Evolutionary conservation across 2,797 vertebrate species (phyloP).

Genomic region (Nyctibius grandis): DNA sequence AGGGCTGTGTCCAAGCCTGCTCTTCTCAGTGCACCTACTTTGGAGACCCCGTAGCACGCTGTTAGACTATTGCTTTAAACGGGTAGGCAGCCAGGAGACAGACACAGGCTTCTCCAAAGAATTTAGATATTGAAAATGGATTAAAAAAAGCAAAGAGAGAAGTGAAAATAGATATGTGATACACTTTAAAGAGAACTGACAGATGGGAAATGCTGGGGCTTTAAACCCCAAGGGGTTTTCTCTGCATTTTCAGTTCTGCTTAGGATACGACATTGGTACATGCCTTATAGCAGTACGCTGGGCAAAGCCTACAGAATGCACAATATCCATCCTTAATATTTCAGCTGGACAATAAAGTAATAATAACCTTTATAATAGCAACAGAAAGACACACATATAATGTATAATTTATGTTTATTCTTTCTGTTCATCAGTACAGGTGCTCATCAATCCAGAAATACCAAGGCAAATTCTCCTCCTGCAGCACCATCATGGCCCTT

Average conservation of each 20-base stretch:
- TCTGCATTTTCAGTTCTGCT: not conserved
- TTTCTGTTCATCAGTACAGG: not conserved
- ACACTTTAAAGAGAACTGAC: conserved; percentile 5
- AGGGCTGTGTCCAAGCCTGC: not conserved
- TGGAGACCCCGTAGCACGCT: not conserved
- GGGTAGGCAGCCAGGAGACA: not conserved
- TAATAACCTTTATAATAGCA: not conserved
- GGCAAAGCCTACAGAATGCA: not conserved
- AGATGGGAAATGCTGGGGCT: conserved; percentile 11
- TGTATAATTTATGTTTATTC: not conserved
- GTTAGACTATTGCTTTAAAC: not conserved
- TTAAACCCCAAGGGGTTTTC: not conserved
- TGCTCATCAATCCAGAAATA: not conserved
- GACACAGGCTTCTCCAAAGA: not conserved
- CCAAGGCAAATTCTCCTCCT: not conserved
- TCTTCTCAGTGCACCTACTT: not conserved
- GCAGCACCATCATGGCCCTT: not conserved
- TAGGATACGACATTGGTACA: not conserved
- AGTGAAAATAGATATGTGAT: not conserved
- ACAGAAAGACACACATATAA: not conserved
- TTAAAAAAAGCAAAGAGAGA: not conserved
- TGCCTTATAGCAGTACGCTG: not conserved
- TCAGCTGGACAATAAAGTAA: conserved; percentile 8
- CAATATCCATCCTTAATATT: not conserved
- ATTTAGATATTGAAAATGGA: not conserved